Evolutionary conservation across 2,113 vertebrate genomes (phyloP).

Genomic region (Prinia subflava): DNA sequence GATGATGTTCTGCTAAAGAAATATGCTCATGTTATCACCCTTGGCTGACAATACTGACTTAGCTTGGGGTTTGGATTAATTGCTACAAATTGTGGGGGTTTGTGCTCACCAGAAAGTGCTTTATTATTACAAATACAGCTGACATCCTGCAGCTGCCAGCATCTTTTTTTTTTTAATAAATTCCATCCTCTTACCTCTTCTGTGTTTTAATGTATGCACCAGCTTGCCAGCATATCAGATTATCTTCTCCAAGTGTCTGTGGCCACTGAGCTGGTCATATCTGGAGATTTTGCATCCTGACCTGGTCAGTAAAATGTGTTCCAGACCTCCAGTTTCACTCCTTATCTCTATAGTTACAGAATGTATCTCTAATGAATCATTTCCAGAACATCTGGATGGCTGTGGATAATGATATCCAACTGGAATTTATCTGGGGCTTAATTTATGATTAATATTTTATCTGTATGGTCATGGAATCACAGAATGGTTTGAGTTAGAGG

Average conservation of each 20-base stretch:
- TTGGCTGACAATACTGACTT: background rate
- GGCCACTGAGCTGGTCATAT: background rate
- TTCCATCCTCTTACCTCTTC: background rate
- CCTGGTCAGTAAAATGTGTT: background rate
- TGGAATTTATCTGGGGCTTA: background rate
- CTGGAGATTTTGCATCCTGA: background rate
- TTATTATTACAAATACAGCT: constrained; percentile 6
- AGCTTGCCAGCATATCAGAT: background rate
- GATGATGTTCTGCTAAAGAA: background rate
- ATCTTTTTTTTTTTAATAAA: background rate
- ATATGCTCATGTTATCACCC: constrained; percentile 20
- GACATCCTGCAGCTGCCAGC: constrained; percentile 15
- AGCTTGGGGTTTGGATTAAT: constrained; percentile 17
- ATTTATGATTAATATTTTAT: background rate
- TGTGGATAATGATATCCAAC: background rate
- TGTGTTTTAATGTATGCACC: background rate
- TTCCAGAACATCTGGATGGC: constrained; percentile 44
- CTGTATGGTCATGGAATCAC: background rate
- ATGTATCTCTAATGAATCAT: background rate
- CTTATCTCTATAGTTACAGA: background rate
- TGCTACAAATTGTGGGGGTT: background rate
- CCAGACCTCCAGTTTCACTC: background rate
- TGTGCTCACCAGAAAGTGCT: constrained; percentile 6
- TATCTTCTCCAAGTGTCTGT: background rate
- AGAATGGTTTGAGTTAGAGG: background rate